Evolutionary conservation across 2,888 invertebrate genomes (phyloP), one percentile per base, ranked within the genome.

Genomic region (Seira musarum): DNA sequence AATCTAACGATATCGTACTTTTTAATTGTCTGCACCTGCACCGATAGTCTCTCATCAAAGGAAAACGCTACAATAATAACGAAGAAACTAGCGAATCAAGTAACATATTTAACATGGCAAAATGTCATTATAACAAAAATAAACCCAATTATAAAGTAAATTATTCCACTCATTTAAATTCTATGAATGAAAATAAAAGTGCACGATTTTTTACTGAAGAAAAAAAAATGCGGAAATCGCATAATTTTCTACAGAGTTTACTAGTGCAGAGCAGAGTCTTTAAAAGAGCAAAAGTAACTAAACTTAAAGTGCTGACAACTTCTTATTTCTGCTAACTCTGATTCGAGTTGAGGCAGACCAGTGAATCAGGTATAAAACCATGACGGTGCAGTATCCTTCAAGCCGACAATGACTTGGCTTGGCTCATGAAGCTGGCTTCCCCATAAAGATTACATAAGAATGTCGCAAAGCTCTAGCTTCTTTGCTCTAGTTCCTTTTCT

Each of bases 401-500:
- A 3, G 53, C 53, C 53, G 53, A 53, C 53, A 53, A 53, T 30
- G n/a, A n/a, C n/a, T n/a, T n/a, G n/a, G n/a, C n/a, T n/a, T 40
- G 53, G 53, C 53, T 53, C 53, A 15, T 53, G 6, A 53, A 53
- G 17, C 53, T 8, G 17, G 53, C 53, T 53, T 53, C 30, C 53
- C 53, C 53, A 53, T 53, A 53, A 53, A 53, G 17, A 17, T 53
- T 53, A 17, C 53, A 53, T 53, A 53, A 53, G 53, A 53, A 53
- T 53, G 53, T 53, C 53, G 53, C 53, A 53, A 53, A 53, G 53
- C 13, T 13, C 53, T 53, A 53, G 53, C 53, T 17, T 53, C 53
- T 53, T 53, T 53, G 53, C 53, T 53, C 53, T 53, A 53, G n/a
- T 53, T 53, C 53, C 53, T 53, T 53, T 53, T 53, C 53, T 13